Percentiles rank a stretch among this genome's conserved stretches.
Conservation (phyloP, 2,797 vertebrate genomes). For the Tarsius wallacei region DNA sequence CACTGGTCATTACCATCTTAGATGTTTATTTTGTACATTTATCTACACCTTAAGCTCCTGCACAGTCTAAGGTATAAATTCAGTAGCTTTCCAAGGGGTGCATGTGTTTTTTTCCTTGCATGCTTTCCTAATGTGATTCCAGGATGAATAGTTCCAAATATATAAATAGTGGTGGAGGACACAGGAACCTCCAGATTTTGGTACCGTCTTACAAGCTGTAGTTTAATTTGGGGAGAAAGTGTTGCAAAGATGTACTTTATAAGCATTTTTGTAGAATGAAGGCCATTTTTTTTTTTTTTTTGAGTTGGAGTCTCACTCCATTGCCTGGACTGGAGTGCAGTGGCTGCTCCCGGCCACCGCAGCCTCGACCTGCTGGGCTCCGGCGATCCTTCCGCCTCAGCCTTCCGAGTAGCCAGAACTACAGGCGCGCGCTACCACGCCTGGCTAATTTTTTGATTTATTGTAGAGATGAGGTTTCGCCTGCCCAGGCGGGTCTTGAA, state of each 20-base stretch:
- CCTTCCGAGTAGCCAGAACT: too few relatives aligned
- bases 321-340: too few relatives aligned
- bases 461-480: too few relatives aligned
- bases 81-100: background rate
- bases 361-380: too few relatives aligned
- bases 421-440: too few relatives aligned
- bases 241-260: background rate
- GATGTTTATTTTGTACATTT: slow-evolving; percentile 61
- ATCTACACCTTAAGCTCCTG: background rate
- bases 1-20: background rate
- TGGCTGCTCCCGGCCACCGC: too few relatives aligned
- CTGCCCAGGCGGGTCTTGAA: too few relatives aligned
- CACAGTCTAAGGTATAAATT: background rate
- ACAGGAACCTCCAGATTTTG: background rate
- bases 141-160: slow-evolving; percentile 1
- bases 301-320: too few relatives aligned
- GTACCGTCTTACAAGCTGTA: background rate
- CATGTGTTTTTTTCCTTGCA: background rate
- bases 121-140: slow-evolving; percentile 25
- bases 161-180: background rate
- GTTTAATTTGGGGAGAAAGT: background rate
- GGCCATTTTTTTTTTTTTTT: too few relatives aligned
- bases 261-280: background rate
- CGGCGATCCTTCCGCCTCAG: too few relatives aligned
- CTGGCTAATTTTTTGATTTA: too few relatives aligned